These are phyloP conservation scores for Homarus gammarus DNA, from an alignment of 2,888 invertebrate genomes.

Conservation along the genomic window DNA sequence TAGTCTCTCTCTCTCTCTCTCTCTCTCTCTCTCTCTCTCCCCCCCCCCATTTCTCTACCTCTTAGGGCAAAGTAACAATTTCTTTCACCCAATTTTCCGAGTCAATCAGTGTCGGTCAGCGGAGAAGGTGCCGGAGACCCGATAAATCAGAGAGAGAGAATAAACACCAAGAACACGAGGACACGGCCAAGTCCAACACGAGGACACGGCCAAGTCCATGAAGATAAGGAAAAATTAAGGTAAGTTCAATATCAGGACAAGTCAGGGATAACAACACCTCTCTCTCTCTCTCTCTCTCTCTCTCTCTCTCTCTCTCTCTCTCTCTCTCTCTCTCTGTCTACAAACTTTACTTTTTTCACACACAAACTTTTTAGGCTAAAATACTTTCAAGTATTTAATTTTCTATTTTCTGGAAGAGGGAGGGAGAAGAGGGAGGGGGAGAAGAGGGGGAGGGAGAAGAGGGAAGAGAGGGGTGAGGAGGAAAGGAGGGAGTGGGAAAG, in stretches of 20 bases:
- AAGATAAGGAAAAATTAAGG: too few relatives aligned
- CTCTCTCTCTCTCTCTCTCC: neutral
- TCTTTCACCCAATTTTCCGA: conserved; percentile 21
- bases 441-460: neutral
- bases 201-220: neutral
- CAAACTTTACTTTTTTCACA: too few relatives aligned
- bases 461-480: neutral
- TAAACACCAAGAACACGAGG: neutral
- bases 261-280: neutral
- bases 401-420: too few relatives aligned
- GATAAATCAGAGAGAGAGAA: neutral
- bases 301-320: too few relatives aligned
- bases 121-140: neutral
- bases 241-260: neutral
- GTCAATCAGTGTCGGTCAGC: conserved; percentile 21
- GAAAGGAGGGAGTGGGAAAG: too few relatives aligned
- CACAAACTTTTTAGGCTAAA: too few relatives aligned
- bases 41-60: neutral
- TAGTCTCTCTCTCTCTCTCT: neutral
- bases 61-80: conserved; percentile 9
- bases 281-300: too few relatives aligned
- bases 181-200: neutral
- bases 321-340: too few relatives aligned
- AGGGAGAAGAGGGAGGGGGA: neutral
- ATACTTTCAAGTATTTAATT: too few relatives aligned